These are phyloP conservation scores for Tholera decimalis DNA, from an alignment of 2,888 invertebrate species.

Conservation along the genomic window DNA sequence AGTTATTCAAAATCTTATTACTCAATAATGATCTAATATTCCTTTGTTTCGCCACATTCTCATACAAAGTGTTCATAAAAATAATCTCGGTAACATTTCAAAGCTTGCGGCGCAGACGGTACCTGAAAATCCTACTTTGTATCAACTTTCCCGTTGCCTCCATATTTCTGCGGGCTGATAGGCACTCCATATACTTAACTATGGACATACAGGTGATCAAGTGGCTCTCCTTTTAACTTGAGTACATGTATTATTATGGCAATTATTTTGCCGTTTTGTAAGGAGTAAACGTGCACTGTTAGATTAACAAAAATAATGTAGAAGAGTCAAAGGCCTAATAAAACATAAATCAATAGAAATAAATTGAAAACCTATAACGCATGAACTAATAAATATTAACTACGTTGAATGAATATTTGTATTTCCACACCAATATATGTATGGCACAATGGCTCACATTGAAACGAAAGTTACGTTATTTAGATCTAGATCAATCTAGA, in stretches of 20 bases:
- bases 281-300: not conserved
- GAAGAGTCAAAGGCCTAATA: conserved; percentile 23
- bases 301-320: not conserved
- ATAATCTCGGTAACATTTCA: conserved; percentile 39
- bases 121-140: conserved; percentile 88
- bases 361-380: conserved; percentile 19
- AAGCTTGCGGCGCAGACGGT: conserved; percentile 75
- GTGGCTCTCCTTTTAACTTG: conserved; percentile 63
- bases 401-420: conserved; percentile 39
- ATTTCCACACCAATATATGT: conserved; percentile 40
- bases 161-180: conserved; percentile 86
- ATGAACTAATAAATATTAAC: conserved; percentile 31
- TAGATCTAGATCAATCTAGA: conserved; percentile 87
- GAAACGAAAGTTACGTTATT: conserved; percentile 66
- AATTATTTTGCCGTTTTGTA: conserved; percentile 20
- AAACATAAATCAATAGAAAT: conserved; percentile 15
- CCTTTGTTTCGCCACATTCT: not conserved
- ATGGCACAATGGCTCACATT: conserved; percentile 54
- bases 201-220: conserved; percentile 77
- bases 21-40: not conserved
- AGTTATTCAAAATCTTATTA: not conserved
- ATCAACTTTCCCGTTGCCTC: conserved; percentile 87
- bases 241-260: conserved; percentile 45
- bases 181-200: conserved; percentile 79
- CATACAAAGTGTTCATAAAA: conserved; percentile 1